Evolutionary conservation across 2,113 vertebrate genomes (phyloP), one percentile per base, ranked within the genome.

Genomic region (Carettochelys insculpta): DNA sequence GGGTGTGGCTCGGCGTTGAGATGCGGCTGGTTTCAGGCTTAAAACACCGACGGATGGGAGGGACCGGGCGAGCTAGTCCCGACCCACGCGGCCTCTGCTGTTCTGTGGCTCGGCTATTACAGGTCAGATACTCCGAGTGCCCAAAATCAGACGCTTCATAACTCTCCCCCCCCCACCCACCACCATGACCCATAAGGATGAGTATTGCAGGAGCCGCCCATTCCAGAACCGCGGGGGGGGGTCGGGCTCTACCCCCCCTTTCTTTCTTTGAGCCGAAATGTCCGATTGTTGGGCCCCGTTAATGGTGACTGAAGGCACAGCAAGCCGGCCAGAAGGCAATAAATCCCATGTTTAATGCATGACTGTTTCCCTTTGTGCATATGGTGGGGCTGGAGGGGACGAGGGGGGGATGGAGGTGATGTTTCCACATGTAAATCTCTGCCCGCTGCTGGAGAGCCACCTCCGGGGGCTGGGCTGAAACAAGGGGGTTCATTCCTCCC

Each of bases 361-460:
- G 98, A 98, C 98, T 99, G 98, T 98, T 98, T 97, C 98, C 98
- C 98, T 99, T 99, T 98, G 98, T 99, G 98, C 98, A 97, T 98
- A 96, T 97, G 97, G 97, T 95, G 95, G 92, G 97, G 96, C 20
- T 97, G 92, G 65, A 6, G 98, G 98, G 98, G 97, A 98, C 98
- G 98, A 98, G 97, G 95, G 96, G 98, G 98, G 98, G 97, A 98
- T 98, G 98, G 98, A 97, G 95, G 96, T 96, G 97, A 97, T 95
- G 97, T 96, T 96, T 96, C 96, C 94, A 96, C 96, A 96, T 97
- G 97, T 97, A 97, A 97, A 96, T 97, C 92, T 94, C 93, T 94
- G 88, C 92, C 94, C 93, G 20, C 95, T 95, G 96, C 95, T 95
- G 97, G 92, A 96, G 94, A 94, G 92, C 88, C 90, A 86, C 78